Percentiles rank a stretch among this genome's conserved stretches.
Conservation (phyloP, 2,113 vertebrate genomes). For the Nerophis ophidion region DNA sequence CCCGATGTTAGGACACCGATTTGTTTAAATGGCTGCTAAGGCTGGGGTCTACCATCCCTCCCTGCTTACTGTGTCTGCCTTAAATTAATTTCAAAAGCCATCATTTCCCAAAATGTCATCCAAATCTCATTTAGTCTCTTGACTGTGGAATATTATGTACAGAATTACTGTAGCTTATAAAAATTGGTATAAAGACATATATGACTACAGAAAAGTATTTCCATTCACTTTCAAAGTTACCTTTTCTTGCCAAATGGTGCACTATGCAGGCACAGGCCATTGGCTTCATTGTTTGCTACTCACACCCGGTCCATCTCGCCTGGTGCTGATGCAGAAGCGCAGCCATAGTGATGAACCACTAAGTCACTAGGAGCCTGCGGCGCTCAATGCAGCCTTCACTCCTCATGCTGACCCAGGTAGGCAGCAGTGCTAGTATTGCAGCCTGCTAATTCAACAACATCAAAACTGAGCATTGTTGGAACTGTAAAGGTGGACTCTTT, state of each 20-base stretch:
- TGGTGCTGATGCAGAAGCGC: neutral
- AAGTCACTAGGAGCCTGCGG: slow-evolving; percentile 9
- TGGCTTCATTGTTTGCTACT: neutral
- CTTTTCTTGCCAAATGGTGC: slow-evolving; percentile 39
- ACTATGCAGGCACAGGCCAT: slow-evolving; percentile 27
- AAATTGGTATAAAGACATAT: slow-evolving; percentile 20
- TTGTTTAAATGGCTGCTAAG: slow-evolving; percentile 3
- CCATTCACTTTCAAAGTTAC: slow-evolving; percentile 30
- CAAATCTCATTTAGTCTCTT: no score
- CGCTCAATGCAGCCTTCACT: slow-evolving; percentile 8
- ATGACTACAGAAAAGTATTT: slow-evolving; percentile 1
- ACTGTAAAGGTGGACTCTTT: no score
- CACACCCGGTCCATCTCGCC: neutral
- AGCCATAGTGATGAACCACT: slow-evolving; percentile 19
- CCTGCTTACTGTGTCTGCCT: neutral
- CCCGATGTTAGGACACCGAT: neutral
- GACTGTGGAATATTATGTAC: no score
- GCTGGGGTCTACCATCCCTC: neutral
- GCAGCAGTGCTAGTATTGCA: neutral
- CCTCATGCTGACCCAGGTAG: slow-evolving; percentile 6
- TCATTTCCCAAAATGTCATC: neutral
- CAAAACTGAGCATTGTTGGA: no score
- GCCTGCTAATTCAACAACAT: no score
- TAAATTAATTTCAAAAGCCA: slow-evolving; percentile 2
- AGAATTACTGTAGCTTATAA: neutral